These are phyloP conservation scores for Diabrotica balteata DNA, from an alignment of 2,888 invertebrate genomes.

Conservation along the genomic window DNA sequence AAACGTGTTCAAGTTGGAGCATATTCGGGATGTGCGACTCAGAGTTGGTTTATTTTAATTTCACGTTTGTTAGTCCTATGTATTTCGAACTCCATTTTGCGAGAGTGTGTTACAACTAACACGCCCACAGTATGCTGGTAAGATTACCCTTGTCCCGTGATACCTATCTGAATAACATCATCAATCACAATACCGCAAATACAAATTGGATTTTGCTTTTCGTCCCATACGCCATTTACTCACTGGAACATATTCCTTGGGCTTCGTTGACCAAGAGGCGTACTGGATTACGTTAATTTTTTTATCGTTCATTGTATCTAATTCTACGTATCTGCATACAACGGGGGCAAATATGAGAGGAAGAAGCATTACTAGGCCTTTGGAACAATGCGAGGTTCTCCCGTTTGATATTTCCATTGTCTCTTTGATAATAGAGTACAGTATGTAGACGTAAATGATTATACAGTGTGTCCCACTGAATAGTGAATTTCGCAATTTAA, in stretches of 20 bases:
- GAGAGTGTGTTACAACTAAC: slow-evolving; percentile 41
- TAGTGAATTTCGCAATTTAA: too few relatives aligned
- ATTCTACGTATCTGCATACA: too few relatives aligned
- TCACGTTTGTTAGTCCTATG: slow-evolving; percentile 39
- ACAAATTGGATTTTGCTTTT: slow-evolving; percentile 51
- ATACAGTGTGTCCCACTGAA: too few relatives aligned
- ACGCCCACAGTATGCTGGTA: slow-evolving; percentile 40
- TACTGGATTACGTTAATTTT: too few relatives aligned
- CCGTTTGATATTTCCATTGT: too few relatives aligned
- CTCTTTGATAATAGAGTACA: too few relatives aligned
- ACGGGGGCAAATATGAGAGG: too few relatives aligned
- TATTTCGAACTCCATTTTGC: slow-evolving; percentile 29
- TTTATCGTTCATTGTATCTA: too few relatives aligned
- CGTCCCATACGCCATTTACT: slow-evolving; percentile 33
- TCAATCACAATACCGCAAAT: slow-evolving; percentile 55
- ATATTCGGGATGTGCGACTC: slow-evolving; percentile 27
- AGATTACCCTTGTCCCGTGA: slow-evolving; percentile 47
- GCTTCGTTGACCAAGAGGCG: slow-evolving; percentile 25
- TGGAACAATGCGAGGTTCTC: too few relatives aligned
- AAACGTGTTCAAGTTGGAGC: slow-evolving; percentile 19
- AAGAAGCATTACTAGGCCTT: too few relatives aligned
- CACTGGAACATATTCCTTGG: slow-evolving; percentile 32
- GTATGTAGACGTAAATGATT: too few relatives aligned
- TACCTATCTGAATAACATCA: slow-evolving; percentile 53
- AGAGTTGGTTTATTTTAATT: slow-evolving; percentile 38